Evolutionary conservation across 2,113 vertebrate species (phyloP), one percentile per base, ranked within the genome.

Genomic region (Spheniscus mendiculus): DNA sequence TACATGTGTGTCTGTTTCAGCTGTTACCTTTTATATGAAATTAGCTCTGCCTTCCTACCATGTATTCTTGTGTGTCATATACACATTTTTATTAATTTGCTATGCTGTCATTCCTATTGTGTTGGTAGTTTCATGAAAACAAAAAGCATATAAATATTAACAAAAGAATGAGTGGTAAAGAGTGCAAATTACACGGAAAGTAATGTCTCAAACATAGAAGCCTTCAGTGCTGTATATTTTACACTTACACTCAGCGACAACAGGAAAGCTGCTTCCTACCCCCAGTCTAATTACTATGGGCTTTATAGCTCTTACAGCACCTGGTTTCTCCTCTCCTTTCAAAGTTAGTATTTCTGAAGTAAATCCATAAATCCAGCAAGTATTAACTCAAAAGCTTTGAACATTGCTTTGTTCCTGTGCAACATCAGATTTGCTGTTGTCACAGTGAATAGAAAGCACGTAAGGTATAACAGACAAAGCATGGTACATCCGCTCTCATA

Each of bases 361-460:
- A 87, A 91, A 71, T 95, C 88, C 87, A 71, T 87, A 96, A 93
- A 89, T 42, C 16, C 78, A 76, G 29, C 81, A 87, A 45, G 21
- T 76, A 94, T 76, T 73, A 94, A 83, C n/a, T 72, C 52, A 79
- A 61, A 77, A 92, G 29, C 55, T 90, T 55, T 58, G 66, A 72
- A 65, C n/a, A 52, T 11, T 22, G 9, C 62, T 93, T 95, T 87
- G 25, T 78, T 95, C 55, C 65, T 90, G 21, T 32, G 65, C 83
- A 62, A 67, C 78, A 82, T 72, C n/a, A 93, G 53, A 36, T 95
- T 87, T 79, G 18, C 76, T 76, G 22, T 47, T 45, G 25, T 86
- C 32, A 16, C 49, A 89, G 26, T 58, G 53, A 79, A 72, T n/a
- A 78, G 76, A 80, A 67, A 40, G 26, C 67, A 47, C 3, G 0